These are phyloP conservation scores for Euplagia quadripunctaria DNA, from an alignment of 2,888 invertebrate genomes.

Conservation along the genomic window DNA sequence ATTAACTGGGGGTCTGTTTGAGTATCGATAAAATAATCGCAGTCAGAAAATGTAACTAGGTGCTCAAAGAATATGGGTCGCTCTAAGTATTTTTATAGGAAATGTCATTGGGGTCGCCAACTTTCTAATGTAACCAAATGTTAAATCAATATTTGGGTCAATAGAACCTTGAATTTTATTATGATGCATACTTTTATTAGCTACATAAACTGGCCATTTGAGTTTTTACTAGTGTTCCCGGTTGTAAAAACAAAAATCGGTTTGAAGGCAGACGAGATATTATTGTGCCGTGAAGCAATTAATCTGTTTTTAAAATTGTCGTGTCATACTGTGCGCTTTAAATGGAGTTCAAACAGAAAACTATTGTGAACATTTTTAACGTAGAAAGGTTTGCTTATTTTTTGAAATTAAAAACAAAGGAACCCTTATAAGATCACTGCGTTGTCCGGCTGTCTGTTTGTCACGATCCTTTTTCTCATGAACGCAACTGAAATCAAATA, in stretches of 20 bases:
- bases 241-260: slow-evolving; percentile 7
- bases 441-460: too few species aligned
- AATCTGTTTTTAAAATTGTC: background rate
- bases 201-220: slow-evolving; percentile 16
- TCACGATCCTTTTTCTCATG: too few species aligned
- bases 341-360: background rate
- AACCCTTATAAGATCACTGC: too few species aligned
- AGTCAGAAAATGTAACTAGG: background rate
- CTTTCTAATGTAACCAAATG: background rate
- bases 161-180: slow-evolving; percentile 25
- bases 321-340: background rate
- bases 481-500: too few species aligned
- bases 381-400: too few species aligned
- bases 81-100: too few species aligned
- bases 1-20: background rate
- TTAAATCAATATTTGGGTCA: slow-evolving; percentile 16
- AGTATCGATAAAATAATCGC: background rate
- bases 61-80: slow-evolving; percentile 2
- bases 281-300: background rate
- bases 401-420: too few species aligned
- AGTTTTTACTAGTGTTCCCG: slow-evolving; percentile 13
- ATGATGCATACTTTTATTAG: slow-evolving; percentile 28
- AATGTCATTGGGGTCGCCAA: background rate
- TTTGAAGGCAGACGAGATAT: background rate
- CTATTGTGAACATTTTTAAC: background rate